Evolutionary conservation across 2,888 invertebrate species (phyloP).

Genomic region (Pyrrhosoma nymphula): DNA sequence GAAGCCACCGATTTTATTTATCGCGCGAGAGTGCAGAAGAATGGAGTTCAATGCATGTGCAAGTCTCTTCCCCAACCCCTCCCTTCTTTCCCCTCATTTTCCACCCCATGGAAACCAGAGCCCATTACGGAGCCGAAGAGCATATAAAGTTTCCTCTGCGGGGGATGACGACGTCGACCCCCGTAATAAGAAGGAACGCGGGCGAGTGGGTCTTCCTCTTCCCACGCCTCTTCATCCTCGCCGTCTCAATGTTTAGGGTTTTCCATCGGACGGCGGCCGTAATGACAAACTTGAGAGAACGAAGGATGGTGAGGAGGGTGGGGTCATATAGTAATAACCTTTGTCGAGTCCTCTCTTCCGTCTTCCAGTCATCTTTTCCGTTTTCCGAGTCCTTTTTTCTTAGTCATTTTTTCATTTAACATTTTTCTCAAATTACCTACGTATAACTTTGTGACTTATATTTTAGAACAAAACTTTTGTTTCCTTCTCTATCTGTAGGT

Average conservation of each 20-base stretch:
- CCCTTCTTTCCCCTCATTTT: neutral
- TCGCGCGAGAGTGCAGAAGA: neutral
- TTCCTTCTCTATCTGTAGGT: too few species aligned
- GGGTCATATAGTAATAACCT: too few species aligned
- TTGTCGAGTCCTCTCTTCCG: too few species aligned
- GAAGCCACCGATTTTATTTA: too few species aligned
- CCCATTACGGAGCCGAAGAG: neutral
- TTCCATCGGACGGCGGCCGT: constrained; percentile 14
- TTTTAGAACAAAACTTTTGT: too few species aligned
- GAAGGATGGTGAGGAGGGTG: neutral
- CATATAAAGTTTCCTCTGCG: constrained; percentile 20
- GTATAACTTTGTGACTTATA: too few species aligned
- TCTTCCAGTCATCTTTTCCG: too few species aligned
- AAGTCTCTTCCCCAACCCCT: neutral
- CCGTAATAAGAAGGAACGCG: constrained; percentile 1
- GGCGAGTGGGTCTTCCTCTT: neutral
- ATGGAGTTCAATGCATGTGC: neutral
- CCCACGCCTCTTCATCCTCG: neutral
- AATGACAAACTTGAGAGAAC: neutral
- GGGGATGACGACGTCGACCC: neutral
- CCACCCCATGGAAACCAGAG: neutral
- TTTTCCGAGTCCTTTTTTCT: too few species aligned
- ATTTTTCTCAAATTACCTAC: too few species aligned
- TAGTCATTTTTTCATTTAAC: too few species aligned
- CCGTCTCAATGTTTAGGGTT: neutral